phyloP scores from a whole-genome alignment of 37 sponge, comb jelly and placozoan species.

The Oscarella lobularis region DNA sequence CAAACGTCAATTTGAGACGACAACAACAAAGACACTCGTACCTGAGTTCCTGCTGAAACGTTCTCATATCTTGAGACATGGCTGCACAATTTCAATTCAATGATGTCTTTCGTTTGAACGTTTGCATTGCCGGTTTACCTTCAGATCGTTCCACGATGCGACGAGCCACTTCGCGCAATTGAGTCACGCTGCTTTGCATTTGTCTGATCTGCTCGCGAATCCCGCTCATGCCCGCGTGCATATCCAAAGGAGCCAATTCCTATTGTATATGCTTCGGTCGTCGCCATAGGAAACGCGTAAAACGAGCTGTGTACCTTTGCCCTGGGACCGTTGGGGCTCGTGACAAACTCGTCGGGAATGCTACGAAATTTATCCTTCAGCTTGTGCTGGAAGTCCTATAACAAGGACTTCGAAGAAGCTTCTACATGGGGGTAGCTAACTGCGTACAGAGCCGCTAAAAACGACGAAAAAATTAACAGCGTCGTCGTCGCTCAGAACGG shows the following conservation, averaged over 20 bases:
- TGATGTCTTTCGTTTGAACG: too few relatives aligned
- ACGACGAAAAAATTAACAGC: slow-evolving; percentile 63
- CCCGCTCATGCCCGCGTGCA: slow-evolving; percentile 20
- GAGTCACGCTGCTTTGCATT: slow-evolving; percentile 24
- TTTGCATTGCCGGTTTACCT: too few relatives aligned
- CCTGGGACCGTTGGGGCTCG: too few relatives aligned
- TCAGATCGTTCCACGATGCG: neutral
- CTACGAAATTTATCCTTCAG: slow-evolving; percentile 65
- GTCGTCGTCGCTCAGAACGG: slow-evolving; percentile 54
- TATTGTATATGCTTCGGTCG: too few relatives aligned
- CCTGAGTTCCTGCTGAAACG: too few relatives aligned
- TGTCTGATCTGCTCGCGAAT: slow-evolving; percentile 31
- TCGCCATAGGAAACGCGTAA: too few relatives aligned
- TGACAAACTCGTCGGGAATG: slow-evolving; percentile 41
- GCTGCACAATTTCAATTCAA: too few relatives aligned
- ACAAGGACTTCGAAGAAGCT: too few relatives aligned
- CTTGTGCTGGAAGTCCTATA: slow-evolving; percentile 33
- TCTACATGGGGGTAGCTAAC: too few relatives aligned
- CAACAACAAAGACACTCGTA: too few relatives aligned
- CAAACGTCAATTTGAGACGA: neutral
- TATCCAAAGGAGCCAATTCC: slow-evolving; percentile 38
- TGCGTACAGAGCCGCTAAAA: slow-evolving; percentile 35
- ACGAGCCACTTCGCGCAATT: slow-evolving; percentile 7
- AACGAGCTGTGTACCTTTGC: too few relatives aligned
- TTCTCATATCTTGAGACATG: too few relatives aligned